These are phyloP conservation scores for Phenganax subtilis DNA, from an alignment of 92 coral and sea anemone genomes.

Conservation along the genomic window DNA sequence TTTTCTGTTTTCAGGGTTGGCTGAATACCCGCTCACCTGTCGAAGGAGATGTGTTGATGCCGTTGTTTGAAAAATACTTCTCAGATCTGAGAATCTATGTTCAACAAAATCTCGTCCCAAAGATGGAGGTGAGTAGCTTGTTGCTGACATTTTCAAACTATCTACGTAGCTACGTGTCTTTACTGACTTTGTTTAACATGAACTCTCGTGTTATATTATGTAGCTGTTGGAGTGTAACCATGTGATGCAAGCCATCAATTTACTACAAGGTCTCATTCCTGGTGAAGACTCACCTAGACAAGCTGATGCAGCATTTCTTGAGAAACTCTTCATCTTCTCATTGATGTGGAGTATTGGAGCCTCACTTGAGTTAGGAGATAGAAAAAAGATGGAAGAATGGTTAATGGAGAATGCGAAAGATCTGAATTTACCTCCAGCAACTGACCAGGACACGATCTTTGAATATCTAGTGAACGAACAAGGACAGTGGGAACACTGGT, in stretches of 20 bases:
- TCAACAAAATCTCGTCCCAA: slow-evolving; percentile 62
- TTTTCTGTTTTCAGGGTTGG: slow-evolving; percentile 68
- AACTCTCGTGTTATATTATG: neutral
- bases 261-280: slow-evolving; percentile 91
- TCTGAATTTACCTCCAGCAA: slow-evolving; percentile 66
- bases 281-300: slow-evolving; percentile 92
- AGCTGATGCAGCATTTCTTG: slow-evolving; percentile 78
- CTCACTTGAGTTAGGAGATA: slow-evolving; percentile 70
- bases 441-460: slow-evolving; percentile 79
- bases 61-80: slow-evolving; percentile 80
- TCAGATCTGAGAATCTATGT: slow-evolving; percentile 64
- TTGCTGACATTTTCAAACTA: neutral
- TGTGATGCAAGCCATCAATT: slow-evolving; percentile 87
- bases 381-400: slow-evolving; percentile 94
- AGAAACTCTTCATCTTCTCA: slow-evolving; percentile 80
- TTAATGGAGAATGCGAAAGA: slow-evolving; percentile 50
- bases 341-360: slow-evolving; percentile 99
- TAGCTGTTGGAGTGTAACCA: slow-evolving; percentile 95
- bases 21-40: slow-evolving; percentile 68
- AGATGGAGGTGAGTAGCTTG: slow-evolving; percentile 68
- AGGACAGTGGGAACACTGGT: slow-evolving; percentile 98
- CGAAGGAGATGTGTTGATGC: slow-evolving; percentile 76
- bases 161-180: neutral
- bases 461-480: slow-evolving; percentile 90
- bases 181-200: neutral